Evolutionary conservation across 2,797 vertebrate genomes (phyloP).

Genomic region (Pogonophryne albipinna): DNA sequence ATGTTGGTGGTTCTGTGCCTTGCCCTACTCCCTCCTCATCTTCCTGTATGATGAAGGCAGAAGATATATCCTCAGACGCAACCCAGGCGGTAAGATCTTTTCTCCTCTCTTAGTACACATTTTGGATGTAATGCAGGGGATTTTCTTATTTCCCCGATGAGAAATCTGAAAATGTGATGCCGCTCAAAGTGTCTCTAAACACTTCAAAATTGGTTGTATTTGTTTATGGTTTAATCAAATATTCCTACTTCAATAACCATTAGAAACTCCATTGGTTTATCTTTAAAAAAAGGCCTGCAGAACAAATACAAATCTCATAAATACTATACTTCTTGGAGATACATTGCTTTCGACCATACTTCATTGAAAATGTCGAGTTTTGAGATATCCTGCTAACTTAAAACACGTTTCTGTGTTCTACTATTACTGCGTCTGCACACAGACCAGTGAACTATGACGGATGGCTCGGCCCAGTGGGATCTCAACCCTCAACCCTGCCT

Average conservation of each 20-base stretch:
- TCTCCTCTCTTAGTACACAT: background rate
- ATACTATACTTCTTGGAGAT: too few species aligned
- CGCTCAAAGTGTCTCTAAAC: background rate
- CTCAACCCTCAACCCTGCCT: slow-evolving; percentile 62
- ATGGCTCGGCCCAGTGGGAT: slow-evolving; percentile 55
- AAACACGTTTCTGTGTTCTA: background rate
- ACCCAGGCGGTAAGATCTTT: slow-evolving; percentile 92
- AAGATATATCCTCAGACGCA: slow-evolving; percentile 94
- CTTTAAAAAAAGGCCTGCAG: background rate
- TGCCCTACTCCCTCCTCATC: slow-evolving; percentile 98
- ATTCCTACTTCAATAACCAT: background rate
- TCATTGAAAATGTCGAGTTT: background rate
- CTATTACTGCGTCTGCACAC: slow-evolving; percentile 36
- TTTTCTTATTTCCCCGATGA: too few species aligned
- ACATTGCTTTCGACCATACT: too few species aligned
- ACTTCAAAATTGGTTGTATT: too few species aligned
- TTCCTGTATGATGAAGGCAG: slow-evolving; percentile 96
- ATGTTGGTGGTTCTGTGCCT: slow-evolving; percentile 98
- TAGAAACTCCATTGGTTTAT: background rate
- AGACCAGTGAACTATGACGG: slow-evolving; percentile 59
- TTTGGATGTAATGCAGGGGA: background rate
- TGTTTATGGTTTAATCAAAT: background rate
- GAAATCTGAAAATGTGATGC: too few species aligned
- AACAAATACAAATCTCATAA: too few species aligned
- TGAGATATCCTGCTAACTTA: background rate